phyloP scores from a whole-genome alignment of 2,888 invertebrate species.

The Morpho deidamia region DNA sequence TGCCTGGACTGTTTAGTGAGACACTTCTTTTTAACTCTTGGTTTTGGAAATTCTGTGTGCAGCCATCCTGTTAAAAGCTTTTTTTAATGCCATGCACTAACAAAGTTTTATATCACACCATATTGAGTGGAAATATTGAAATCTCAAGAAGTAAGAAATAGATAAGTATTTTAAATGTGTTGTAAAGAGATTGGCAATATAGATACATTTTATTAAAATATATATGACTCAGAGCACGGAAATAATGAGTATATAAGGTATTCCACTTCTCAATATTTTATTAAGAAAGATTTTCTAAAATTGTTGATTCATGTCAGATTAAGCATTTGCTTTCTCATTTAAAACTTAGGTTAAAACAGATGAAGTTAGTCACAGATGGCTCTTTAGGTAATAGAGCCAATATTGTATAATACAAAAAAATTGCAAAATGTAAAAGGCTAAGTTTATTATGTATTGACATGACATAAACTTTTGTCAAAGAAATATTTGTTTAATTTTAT shows the following conservation, averaged over 20 bases:
- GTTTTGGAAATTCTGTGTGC: constrained; percentile 59
- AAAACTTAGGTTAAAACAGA: constrained; percentile 51
- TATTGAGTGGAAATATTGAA: constrained; percentile 32
- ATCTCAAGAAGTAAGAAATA: constrained; percentile 40
- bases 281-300: constrained; percentile 58
- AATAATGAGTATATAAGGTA: too few species aligned
- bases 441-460: constrained; percentile 51
- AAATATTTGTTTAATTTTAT: constrained; percentile 46
- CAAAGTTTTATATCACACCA: constrained; percentile 41
- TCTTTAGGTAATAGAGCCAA: constrained; percentile 59
- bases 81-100: constrained; percentile 36
- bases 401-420: constrained; percentile 70
- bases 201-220: constrained; percentile 34
- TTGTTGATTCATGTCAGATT: constrained; percentile 55
- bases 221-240: constrained; percentile 25
- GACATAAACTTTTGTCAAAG: constrained; percentile 64
- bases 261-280: constrained; percentile 36
- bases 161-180: constrained; percentile 34
- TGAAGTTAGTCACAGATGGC: constrained; percentile 64
- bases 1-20: constrained; percentile 34
- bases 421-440: constrained; percentile 65
- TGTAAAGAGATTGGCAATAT: constrained; percentile 34
- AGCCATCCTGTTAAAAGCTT: constrained; percentile 44
- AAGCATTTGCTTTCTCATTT: constrained; percentile 55
- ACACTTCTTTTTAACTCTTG: constrained; percentile 37